Conservation (phyloP, 2,888 invertebrate genomes). For the Rhagonycha fulva region DNA sequence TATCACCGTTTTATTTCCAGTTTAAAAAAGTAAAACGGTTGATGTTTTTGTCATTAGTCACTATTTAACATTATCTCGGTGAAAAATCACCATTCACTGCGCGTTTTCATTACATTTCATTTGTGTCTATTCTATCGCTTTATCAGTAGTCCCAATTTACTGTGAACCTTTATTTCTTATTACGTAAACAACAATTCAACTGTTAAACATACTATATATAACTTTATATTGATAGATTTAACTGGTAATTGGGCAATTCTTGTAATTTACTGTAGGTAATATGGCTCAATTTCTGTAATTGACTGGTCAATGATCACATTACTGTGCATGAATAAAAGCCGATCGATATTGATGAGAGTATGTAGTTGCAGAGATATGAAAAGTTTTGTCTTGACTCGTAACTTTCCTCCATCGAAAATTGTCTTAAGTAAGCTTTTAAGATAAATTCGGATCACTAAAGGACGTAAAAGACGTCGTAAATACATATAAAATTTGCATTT, state of each 20-base stretch:
- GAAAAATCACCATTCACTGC: background rate
- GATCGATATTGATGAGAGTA: slow-evolving; percentile 21
- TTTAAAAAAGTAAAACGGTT: background rate
- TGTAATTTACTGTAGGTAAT: slow-evolving; percentile 23
- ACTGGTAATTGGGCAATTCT: slow-evolving; percentile 22
- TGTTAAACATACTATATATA: slow-evolving; percentile 6
- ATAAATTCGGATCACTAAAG: background rate
- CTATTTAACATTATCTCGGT: background rate
- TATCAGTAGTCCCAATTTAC: background rate
- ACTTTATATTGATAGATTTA: slow-evolving; percentile 16
- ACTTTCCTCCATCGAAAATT: background rate
- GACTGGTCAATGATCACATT: slow-evolving; percentile 13
- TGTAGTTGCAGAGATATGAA: background rate
- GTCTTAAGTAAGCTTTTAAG: background rate
- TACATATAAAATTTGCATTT: background rate
- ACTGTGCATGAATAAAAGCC: slow-evolving; percentile 12
- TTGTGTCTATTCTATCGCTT: background rate
- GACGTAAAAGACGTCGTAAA: background rate
- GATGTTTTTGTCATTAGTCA: background rate
- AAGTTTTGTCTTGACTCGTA: background rate
- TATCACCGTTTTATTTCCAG: background rate
- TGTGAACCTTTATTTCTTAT: slow-evolving; percentile 7
- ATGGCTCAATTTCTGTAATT: slow-evolving; percentile 20
- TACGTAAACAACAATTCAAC: slow-evolving; percentile 8
- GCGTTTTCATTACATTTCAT: background rate